Percentiles rank a stretch among this genome's conserved stretches.
phyloP scores from a whole-genome alignment of 2,113 vertebrate species.

The Vimba vimba region DNA sequence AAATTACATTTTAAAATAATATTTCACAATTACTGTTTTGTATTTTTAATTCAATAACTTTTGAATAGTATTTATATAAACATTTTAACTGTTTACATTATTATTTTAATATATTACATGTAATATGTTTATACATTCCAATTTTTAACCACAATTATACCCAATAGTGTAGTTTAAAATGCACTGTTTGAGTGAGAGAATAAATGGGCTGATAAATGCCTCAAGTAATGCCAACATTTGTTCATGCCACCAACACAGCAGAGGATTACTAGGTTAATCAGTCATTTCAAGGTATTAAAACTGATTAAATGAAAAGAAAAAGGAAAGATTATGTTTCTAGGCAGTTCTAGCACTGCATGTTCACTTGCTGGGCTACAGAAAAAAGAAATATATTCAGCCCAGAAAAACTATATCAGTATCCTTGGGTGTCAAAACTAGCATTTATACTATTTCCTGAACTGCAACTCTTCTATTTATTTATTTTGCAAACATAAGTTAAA shows the following conservation, averaged over 20 bases:
- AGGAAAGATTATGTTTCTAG: not conserved
- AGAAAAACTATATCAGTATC: not conserved
- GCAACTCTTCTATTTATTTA: not conserved
- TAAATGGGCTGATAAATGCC: not conserved
- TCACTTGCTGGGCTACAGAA: not conserved
- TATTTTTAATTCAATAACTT: no score
- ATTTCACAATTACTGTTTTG: no score
- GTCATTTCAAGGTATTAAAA: not conserved
- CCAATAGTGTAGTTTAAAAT: not conserved
- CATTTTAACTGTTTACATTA: no score
- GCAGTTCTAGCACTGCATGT: not conserved
- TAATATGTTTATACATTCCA: not conserved
- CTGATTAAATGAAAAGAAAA: not conserved
- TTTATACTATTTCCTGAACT: not conserved
- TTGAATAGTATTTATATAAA: no score
- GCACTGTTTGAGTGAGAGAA: not conserved
- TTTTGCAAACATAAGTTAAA: not conserved
- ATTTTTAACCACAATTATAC: not conserved
- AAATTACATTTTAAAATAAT: no score
- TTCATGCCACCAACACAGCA: not conserved
- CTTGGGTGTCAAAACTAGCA: not conserved
- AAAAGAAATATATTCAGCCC: not conserved
- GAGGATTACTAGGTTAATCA: not conserved
- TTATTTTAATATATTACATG: no score
- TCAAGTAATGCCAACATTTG: not conserved